Percentiles rank a stretch among this genome's conserved stretches.
phyloP scores from a whole-genome alignment of 2,888 invertebrate species.

The Hypolimnas misippus region DNA sequence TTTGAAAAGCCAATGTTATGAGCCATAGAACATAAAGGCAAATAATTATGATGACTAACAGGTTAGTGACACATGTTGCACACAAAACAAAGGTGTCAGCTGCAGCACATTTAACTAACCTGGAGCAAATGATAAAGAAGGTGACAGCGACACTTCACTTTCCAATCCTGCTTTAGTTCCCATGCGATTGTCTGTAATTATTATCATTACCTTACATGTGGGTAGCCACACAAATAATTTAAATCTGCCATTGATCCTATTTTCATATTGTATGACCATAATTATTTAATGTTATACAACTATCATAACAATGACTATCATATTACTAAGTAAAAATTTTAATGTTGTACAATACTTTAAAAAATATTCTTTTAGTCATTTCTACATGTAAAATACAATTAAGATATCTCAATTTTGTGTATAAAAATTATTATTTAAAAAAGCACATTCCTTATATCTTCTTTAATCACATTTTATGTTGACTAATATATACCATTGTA shows the following conservation, averaged over 20 bases:
- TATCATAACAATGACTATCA: neutral
- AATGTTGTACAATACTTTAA: neutral
- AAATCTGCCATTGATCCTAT: slow-evolving; percentile 4
- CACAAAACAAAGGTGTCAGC: slow-evolving; percentile 76
- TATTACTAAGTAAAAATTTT: neutral
- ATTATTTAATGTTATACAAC: neutral
- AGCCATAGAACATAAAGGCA: slow-evolving; percentile 50
- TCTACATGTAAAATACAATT: neutral
- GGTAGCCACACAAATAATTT: slow-evolving; percentile 7
- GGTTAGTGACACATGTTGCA: slow-evolving; percentile 82
- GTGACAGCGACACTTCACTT: slow-evolving; percentile 81
- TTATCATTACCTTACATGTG: slow-evolving; percentile 54
- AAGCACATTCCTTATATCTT: slow-evolving; percentile 54
- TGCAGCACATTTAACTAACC: slow-evolving; percentile 81
- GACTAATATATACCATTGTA: slow-evolving; percentile 25
- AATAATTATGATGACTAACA: slow-evolving; percentile 41
- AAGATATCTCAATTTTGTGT: neutral
- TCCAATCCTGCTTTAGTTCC: slow-evolving; percentile 78
- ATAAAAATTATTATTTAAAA: neutral
- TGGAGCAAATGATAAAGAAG: slow-evolving; percentile 81
- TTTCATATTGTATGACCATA: neutral
- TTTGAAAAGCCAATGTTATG: slow-evolving; percentile 56
- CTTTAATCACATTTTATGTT: slow-evolving; percentile 17
- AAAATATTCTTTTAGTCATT: no score
- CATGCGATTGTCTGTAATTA: slow-evolving; percentile 83